phyloP scores from a whole-genome alignment of 2,888 invertebrate species.

The Hirtodrosophila cameraria region DNA sequence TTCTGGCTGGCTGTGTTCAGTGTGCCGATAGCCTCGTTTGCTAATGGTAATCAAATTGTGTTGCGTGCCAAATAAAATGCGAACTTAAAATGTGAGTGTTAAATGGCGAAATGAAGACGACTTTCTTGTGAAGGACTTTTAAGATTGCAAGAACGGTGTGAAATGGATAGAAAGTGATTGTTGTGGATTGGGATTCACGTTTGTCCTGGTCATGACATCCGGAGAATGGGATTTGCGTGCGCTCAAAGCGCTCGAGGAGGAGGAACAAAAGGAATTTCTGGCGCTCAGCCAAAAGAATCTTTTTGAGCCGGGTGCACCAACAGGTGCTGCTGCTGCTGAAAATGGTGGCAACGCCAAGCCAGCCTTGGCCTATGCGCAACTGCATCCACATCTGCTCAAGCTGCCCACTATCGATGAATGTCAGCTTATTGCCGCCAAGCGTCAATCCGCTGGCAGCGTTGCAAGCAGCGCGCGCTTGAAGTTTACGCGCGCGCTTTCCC shows the following conservation, averaged over 20 bases:
- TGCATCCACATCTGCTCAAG: constrained; percentile 81
- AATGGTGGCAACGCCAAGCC: constrained; percentile 33
- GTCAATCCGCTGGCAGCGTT: constrained; percentile 41
- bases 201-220: constrained; percentile 79
- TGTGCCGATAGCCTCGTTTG: constrained; percentile 65
- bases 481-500: constrained; percentile 78
- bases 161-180: constrained; percentile 1
- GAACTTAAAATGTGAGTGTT: constrained; percentile 35
- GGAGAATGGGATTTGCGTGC: constrained; percentile 84
- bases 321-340: constrained; percentile 34
- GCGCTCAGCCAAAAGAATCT: constrained; percentile 82
- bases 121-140: neutral
- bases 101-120: constrained; percentile 31
- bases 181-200: neutral
- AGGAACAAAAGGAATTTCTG: constrained; percentile 83
- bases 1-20: constrained; percentile 51
- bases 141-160: neutral
- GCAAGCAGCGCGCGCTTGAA: constrained; percentile 63
- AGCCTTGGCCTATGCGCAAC: constrained; percentile 68
- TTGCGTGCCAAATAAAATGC: constrained; percentile 2
- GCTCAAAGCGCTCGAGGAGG: constrained; percentile 84
- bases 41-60: constrained; percentile 54
- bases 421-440: constrained; percentile 69
- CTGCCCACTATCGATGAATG: constrained; percentile 83
- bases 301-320: constrained; percentile 76